phyloP scores from a whole-genome alignment of 1,140 invertebrate species.

The Ganaspis sp. region DNA sequence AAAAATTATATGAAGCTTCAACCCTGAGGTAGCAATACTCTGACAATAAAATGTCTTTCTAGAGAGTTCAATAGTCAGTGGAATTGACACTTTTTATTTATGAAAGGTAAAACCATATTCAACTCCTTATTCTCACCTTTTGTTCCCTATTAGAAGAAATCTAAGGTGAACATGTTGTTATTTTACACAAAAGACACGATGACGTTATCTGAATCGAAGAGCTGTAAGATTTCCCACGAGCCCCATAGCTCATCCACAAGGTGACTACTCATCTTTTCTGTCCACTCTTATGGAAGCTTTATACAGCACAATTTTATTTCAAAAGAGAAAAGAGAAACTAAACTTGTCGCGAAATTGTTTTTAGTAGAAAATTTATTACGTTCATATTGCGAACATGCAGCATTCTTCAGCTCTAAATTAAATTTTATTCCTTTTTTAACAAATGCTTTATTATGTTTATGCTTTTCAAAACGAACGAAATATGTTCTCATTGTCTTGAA shows the following conservation, averaged over 20 bases:
- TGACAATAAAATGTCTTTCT: too few relatives aligned
- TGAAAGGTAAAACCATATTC: background rate
- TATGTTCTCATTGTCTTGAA: too few relatives aligned
- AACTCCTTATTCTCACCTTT: background rate
- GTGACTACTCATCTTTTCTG: slow-evolving; percentile 57
- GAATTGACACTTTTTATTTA: too few relatives aligned
- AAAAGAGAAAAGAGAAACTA: slow-evolving; percentile 37
- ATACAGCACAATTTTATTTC: slow-evolving; percentile 32
- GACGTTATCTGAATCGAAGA: slow-evolving; percentile 36
- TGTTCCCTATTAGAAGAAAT: background rate
- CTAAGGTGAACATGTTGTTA: background rate
- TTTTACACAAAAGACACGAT: background rate
- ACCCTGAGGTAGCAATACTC: too few relatives aligned
- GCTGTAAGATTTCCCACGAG: slow-evolving; percentile 73
- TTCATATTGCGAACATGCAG: background rate
- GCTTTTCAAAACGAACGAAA: too few relatives aligned
- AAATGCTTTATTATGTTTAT: too few relatives aligned
- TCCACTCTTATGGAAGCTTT: slow-evolving; percentile 34
- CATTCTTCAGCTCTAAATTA: too few relatives aligned
- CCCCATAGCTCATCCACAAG: slow-evolving; percentile 67
- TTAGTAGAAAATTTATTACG: background rate
- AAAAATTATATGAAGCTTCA: too few relatives aligned
- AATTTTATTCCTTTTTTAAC: too few relatives aligned
- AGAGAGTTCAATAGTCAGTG: too few relatives aligned
- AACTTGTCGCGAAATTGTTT: slow-evolving; percentile 51